phyloP scores from a whole-genome alignment of 2,113 vertebrate species.

The Ictalurus furcatus region DNA sequence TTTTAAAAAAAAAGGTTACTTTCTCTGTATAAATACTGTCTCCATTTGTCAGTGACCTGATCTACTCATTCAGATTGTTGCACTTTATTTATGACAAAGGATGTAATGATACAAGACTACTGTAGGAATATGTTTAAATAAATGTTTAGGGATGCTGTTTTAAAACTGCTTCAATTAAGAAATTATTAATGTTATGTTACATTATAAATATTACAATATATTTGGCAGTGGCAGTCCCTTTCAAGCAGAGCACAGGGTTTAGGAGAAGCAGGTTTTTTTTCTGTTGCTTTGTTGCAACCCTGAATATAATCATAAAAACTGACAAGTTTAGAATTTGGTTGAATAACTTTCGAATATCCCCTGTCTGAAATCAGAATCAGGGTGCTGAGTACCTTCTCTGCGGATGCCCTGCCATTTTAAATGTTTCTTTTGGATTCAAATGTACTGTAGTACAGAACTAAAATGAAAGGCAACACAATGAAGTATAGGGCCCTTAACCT shows the following conservation, averaged over 20 bases:
- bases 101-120: neutral
- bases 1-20: neutral
- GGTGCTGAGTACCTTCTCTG: neutral
- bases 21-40: neutral
- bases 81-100: neutral
- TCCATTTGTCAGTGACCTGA: neutral
- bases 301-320: neutral
- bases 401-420: neutral
- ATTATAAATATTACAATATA: neutral
- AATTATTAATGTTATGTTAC: neutral
- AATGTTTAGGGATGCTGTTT: neutral
- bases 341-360: neutral
- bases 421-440: neutral
- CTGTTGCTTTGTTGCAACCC: neutral
- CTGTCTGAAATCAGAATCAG: neutral
- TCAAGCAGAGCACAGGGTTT: neutral
- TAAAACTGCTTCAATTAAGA: neutral
- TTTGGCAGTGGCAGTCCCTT: neutral
- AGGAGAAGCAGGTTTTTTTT: neutral
- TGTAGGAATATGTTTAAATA: neutral
- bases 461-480: too few relatives aligned
- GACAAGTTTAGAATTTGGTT: neutral
- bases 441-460: too few relatives aligned
- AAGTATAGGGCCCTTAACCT: too few relatives aligned
- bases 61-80: neutral